Conservation (phyloP, 2,888 invertebrate species). For the Acleris holmiana region DNA sequence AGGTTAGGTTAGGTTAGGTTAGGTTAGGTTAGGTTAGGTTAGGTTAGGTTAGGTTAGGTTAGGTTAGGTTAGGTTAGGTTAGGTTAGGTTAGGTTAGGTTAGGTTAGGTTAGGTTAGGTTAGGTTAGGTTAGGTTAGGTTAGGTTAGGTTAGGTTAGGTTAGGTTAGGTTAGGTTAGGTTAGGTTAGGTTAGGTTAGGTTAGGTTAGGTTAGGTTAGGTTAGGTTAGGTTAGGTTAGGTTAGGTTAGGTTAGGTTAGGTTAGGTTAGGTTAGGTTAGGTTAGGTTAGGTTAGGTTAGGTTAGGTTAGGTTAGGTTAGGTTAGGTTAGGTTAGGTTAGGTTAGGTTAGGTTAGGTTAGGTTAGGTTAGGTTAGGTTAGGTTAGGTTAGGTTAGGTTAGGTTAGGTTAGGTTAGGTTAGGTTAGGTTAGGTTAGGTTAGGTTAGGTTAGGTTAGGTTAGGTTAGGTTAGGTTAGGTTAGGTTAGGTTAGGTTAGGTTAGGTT, state of each 20-base stretch:
- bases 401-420: conserved; percentile 39
- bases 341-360: conserved; percentile 38
- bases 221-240: conserved; percentile 39
- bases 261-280: conserved; percentile 40
- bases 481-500: conserved; percentile 14
- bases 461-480: conserved; percentile 21
- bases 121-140: conserved; percentile 32
- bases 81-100: conserved; percentile 37
- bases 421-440: conserved; percentile 37
- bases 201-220: conserved; percentile 39
- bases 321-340: conserved; percentile 23
- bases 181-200: conserved; percentile 36
- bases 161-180: conserved; percentile 36
- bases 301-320: conserved; percentile 38
- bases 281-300: conserved; percentile 42
- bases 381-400: conserved; percentile 37
- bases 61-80: conserved; percentile 33
- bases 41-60: conserved; percentile 38
- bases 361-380: conserved; percentile 38
- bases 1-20: conserved; percentile 37
- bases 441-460: conserved; percentile 25
- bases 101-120: conserved; percentile 35
- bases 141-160: conserved; percentile 25
- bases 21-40: conserved; percentile 37
- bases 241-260: conserved; percentile 40